Conservation (phyloP, 2,113 vertebrate species). For the Rallus limicola region DNA sequence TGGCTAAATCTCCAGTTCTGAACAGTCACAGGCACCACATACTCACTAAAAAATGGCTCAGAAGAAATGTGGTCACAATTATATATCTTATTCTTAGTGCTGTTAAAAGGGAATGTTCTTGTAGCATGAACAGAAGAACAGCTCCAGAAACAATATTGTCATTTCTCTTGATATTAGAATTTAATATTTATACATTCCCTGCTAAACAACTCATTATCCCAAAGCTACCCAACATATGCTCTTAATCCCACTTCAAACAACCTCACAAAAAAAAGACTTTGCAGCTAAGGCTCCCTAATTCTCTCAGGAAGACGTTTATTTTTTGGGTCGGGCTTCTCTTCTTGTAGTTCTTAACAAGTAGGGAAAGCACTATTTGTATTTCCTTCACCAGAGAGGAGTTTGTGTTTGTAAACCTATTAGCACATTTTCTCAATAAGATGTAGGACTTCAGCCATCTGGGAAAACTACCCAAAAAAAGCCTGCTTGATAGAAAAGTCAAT, state of each 20-base stretch:
- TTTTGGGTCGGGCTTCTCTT: not conserved
- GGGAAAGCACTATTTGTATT: not conserved
- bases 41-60: not conserved
- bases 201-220: not conserved
- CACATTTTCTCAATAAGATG: not conserved
- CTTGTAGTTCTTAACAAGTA: not conserved
- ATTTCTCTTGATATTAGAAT: not conserved
- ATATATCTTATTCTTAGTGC: not conserved
- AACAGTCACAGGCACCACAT: not conserved
- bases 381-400: not conserved
- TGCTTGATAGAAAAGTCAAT: not conserved
- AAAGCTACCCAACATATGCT: conserved; percentile 16
- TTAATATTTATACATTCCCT: not conserved
- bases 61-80: not conserved
- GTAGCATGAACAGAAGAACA: not conserved
- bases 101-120: not conserved
- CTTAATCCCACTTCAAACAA: conserved; percentile 8
- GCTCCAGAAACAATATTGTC: not conserved
- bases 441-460: not conserved
- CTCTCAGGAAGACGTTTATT: not conserved
- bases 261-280: not conserved
- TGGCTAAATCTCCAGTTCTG: not conserved
- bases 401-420: not conserved
- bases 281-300: not conserved
- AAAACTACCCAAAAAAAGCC: not conserved